Base-by-base conservation (phyloP, 2,888 invertebrate genomes). In the Taphrorychus bicolor region DNA sequence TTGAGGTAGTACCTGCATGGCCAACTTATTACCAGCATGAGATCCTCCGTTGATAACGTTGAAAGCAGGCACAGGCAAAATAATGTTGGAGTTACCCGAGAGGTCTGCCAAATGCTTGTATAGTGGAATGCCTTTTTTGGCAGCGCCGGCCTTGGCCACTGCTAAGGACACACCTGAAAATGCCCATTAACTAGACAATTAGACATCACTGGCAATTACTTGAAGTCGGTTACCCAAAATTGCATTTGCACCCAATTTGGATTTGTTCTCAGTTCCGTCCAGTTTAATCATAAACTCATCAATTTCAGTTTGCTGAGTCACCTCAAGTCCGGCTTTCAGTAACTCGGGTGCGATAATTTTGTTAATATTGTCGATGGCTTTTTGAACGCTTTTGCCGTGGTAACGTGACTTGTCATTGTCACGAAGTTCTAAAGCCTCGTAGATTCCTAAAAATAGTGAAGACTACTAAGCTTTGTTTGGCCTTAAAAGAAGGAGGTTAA, bases 41-140 rank as follows among this genome's bases (percentile, higher is more conserved):
- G 95, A 95, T 59, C 99, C 99, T 72, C 99, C 99, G 79, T 99
- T 99, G 85, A 99, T 99, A 22, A 98, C 98, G 81, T 99, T 99
- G 84, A 99, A 97, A 51, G 98, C 97, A 49, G 99, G 99, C 1
- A 95, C 95, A 5, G 99, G 99, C 70, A 99, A 86, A 70, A 98
- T 90, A 77, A 99, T 93, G 24, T 95, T 86, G 70, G 85, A 87
- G 80, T 95, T 96, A 73, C 96, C 97, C 74, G 98, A 94, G 79
- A 99, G 87, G 80, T 98, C 96, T 70, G 98, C 98, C 77, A 99
- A 90, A 83, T 99, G 96, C 85, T 89, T 91, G 85, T 94, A 95
- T 32, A 95, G 84, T 17, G 95, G 93, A 32, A 94, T 84, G 70
- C 91, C 93, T 83, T 95, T 96, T 83, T 95, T 93, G 76, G 96